These are phyloP conservation scores for Automeris io DNA, from an alignment of 2,888 invertebrate species.

Conservation along the genomic window DNA sequence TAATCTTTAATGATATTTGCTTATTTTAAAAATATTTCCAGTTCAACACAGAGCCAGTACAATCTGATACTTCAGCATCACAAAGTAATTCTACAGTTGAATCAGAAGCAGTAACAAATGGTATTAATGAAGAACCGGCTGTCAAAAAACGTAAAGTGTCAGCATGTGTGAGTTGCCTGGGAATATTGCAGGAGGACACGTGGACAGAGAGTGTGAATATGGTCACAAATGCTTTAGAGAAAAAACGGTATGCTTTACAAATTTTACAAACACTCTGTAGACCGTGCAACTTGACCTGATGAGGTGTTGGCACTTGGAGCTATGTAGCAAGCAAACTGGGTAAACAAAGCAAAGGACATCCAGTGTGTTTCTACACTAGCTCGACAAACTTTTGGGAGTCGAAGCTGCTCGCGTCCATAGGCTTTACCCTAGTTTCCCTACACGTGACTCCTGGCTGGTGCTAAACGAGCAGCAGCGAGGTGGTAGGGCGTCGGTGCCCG, in stretches of 20 bases:
- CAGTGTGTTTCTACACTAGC: no score
- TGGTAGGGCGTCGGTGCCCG: no score
- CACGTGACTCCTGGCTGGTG: no score
- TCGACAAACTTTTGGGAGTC: no score
- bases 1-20: no score
- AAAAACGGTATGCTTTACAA: conserved; percentile 47
- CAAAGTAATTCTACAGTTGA: not conserved
- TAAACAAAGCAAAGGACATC: no score
- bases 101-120: conserved; percentile 7
- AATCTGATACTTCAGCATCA: not conserved
- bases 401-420: no score
- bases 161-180: conserved; percentile 83
- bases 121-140: conserved; percentile 21
- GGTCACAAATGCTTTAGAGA: conserved; percentile 70
- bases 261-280: not conserved
- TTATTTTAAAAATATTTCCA: no score
- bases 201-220: conserved; percentile 73
- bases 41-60: not conserved
- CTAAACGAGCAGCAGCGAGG: no score
- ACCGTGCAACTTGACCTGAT: not conserved
- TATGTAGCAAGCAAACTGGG: not conserved
- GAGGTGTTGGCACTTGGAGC: not conserved
- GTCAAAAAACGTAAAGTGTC: conserved; percentile 61
- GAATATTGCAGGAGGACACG: conserved; percentile 79
- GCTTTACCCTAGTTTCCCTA: no score